Percentiles rank a stretch among this genome's conserved stretches.
Conservation (phyloP, 2,797 vertebrate genomes). For the Catostomus latipinnis region DNA sequence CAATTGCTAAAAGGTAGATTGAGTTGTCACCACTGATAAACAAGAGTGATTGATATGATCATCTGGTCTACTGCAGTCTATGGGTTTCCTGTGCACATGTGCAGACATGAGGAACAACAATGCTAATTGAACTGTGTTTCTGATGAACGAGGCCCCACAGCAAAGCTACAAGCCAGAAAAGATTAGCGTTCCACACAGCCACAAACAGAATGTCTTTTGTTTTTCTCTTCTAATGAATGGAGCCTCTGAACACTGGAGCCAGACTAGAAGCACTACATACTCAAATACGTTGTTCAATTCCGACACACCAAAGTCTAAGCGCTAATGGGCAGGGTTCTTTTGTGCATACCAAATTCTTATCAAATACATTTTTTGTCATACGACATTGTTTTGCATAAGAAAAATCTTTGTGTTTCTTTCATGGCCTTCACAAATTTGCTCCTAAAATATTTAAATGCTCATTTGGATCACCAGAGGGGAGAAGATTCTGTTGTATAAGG, state of each 20-base stretch:
- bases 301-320: neutral
- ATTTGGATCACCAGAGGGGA: neutral
- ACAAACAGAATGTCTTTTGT: slow-evolving; percentile 83
- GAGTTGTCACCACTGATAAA: slow-evolving; percentile 10
- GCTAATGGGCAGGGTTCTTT: neutral
- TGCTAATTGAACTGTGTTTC: slow-evolving; percentile 62
- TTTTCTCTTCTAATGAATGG: slow-evolving; percentile 76
- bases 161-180: slow-evolving; percentile 81
- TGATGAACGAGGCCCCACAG: slow-evolving; percentile 65
- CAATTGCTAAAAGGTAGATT: neutral
- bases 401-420: slow-evolving; percentile 1
- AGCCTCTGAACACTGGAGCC: slow-evolving; percentile 64
- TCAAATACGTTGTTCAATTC: slow-evolving; percentile 14
- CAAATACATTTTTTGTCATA: slow-evolving; percentile 14
- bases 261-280: slow-evolving; percentile 41
- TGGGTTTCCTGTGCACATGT: slow-evolving; percentile 62
- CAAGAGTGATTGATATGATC: slow-evolving; percentile 16
- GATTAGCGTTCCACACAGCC: slow-evolving; percentile 77
- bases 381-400: neutral
- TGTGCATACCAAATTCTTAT: neutral
- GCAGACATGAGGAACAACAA: slow-evolving; percentile 58
- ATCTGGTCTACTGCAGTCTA: slow-evolving; percentile 8
- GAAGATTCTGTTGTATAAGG: slow-evolving; percentile 5
- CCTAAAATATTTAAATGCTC: slow-evolving; percentile 29
- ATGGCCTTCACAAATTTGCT: slow-evolving; percentile 18